Evolutionary conservation across 2,888 invertebrate species (phyloP), one percentile per base, ranked within the genome.

Genomic region (Lymantria dispar): DNA sequence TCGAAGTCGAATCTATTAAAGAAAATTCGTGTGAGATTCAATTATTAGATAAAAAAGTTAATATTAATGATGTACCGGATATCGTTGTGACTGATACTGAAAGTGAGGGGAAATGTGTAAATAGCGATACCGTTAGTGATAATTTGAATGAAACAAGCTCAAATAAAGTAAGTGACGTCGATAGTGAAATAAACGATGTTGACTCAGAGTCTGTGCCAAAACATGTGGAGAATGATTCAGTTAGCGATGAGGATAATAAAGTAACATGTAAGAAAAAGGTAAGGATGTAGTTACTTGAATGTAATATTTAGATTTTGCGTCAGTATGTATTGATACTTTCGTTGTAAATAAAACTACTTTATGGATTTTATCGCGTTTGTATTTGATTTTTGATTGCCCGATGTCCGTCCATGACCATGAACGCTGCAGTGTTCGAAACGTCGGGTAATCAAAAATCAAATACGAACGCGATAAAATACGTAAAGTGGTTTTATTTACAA

Each of bases 141-240:
- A 49, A 42, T 10, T 8, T 14, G 8, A 45, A 15, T 50, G 48
- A 45, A 57, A 59, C 54, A 47, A 56, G 56, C 47, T 48, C 51
- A 8, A 36, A 39, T 41, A 39, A 0, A 8, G 29, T 0, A n/a
- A 53, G 45, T 45, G 59, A 43, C 43, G 50, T 48, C 11, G 56
- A 43, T 50, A 60, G 63, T 64, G 69, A 68, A 40, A 67, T 65
- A 58, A 67, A 52, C 56, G 62, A 58, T 63, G 65, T 62, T 50
- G 57, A 52, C 13, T 33, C 44, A 43, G 64, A 53, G 44, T 50
- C 61, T 43, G 58, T 43, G 30, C 38, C 52, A 43, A 51, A 58
- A 49, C 60, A 64, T 53, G 40, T 39, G 9, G 52, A 12, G 29
- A 45, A 54, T 66, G 56, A 56, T 37, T 57, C 56, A 37, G 38